Evolutionary conservation across 1,140 invertebrate species (phyloP), one percentile per base, ranked within the genome.

Genomic region (Agrilus planipennis): DNA sequence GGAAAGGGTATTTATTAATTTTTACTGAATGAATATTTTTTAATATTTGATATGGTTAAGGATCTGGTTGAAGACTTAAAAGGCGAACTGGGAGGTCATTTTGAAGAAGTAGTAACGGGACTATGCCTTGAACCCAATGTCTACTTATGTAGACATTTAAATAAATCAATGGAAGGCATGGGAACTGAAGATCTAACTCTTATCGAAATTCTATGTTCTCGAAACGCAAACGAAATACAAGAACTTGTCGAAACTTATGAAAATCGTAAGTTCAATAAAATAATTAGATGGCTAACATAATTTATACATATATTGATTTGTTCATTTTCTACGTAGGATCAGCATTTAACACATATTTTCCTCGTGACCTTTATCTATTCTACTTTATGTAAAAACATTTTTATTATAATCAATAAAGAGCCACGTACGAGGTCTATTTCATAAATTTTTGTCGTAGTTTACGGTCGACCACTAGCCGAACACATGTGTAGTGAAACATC

Each of bases 401-500:
- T n/a, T n/a, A n/a, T n/a, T n/a, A n/a, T n/a, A n/a, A n/a, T n/a
- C n/a, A n/a, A n/a, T n/a, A n/a, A n/a, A n/a, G n/a, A n/a, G n/a
- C n/a, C n/a, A n/a, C n/a, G n/a, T n/a, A n/a, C n/a, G n/a, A n/a
- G n/a, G n/a, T n/a, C n/a, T n/a, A n/a, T n/a, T n/a, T n/a, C n/a
- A n/a, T n/a, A n/a, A n/a, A n/a, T 32, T 17, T 17, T 30, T n/a
- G 23, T 38, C 38, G 19, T 57, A 79, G 75, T 81, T 50, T 88
- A 77, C 54, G 71, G 72, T 30, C 75, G 76, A 2, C 77, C 79
- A 1, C 53, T 89, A 46, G 84, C 84, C 27, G 71, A 79, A 47
- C 81, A 84, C 58, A 70, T 89, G 60, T 75, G 73, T 49, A 76
- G 76, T 28, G 86, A 89, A 57, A 88, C 84, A 0, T 80, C 78